Evolutionary conservation across 2,113 vertebrate species (phyloP).

Genomic region (Brachionichthys hirsutus): DNA sequence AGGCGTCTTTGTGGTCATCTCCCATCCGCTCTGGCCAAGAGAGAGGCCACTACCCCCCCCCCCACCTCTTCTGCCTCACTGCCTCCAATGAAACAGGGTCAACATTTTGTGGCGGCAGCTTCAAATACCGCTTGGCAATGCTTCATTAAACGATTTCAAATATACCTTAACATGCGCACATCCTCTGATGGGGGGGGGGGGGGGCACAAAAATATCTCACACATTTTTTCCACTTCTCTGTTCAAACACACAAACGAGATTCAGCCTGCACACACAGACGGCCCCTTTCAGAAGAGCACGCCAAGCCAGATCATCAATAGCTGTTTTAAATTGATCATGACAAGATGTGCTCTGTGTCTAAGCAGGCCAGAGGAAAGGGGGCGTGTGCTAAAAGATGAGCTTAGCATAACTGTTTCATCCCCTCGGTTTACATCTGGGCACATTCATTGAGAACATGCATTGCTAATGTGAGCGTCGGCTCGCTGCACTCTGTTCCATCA

Average conservation of each 20-base stretch:
- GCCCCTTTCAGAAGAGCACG: neutral
- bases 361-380: conserved; percentile 1
- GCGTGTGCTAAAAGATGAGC: conserved; percentile 14
- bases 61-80: conserved; percentile 73
- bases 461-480: conserved; percentile 1
- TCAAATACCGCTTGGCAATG: conserved; percentile 71
- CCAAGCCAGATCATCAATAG: conserved; percentile 2
- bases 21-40: conserved; percentile 44
- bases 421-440: conserved; percentile 25
- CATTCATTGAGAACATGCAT: conserved; percentile 11
- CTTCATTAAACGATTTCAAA: conserved; percentile 82
- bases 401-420: conserved; percentile 21
- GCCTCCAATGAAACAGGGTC: conserved; percentile 79
- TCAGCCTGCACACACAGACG: conserved; percentile 28
- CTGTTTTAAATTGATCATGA: conserved; percentile 22
- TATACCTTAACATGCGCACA: conserved; percentile 68
- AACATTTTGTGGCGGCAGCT: conserved; percentile 75
- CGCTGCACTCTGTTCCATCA: conserved; percentile 15
- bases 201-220: conserved; percentile 45
- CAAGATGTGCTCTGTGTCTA: conserved; percentile 6
- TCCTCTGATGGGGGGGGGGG: conserved; percentile 57
- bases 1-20: conserved; percentile 5
- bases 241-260: conserved; percentile 45
- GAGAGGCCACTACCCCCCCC: conserved; percentile 39
- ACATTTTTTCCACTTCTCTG: conserved; percentile 56